Evolutionary conservation across 1,140 invertebrate species (phyloP).

Genomic region (Drosophila grimshawi): DNA sequence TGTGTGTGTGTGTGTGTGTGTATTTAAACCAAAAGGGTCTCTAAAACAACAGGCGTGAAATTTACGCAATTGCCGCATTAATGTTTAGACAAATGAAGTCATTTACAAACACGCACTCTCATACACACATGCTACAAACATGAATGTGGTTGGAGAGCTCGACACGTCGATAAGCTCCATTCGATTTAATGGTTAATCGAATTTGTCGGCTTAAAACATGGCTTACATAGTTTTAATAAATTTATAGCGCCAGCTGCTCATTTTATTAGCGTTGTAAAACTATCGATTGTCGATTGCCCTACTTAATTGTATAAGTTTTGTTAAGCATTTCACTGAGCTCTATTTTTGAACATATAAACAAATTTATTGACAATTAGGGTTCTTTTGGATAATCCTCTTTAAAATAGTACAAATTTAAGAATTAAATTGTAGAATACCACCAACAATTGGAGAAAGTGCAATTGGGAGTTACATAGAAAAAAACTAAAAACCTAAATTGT

Average conservation of each 20-base stretch:
- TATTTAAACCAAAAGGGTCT: constrained; percentile 66
- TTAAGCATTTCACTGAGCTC: not conserved
- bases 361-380: too few species aligned
- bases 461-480: too few species aligned
- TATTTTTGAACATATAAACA: too few species aligned
- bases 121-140: not conserved
- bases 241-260: constrained; percentile 10
- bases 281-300: not conserved
- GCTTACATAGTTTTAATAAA: constrained; percentile 18
- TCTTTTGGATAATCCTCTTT: too few species aligned
- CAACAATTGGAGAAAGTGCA: too few species aligned
- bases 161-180: constrained; percentile 64
- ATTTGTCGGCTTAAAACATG: constrained; percentile 33
- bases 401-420: too few species aligned
- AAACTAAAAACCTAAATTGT: too few species aligned
- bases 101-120: constrained; percentile 37
- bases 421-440: too few species aligned
- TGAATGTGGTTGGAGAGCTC: constrained; percentile 43
- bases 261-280: not conserved
- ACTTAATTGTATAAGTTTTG: not conserved
- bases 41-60: constrained; percentile 66
- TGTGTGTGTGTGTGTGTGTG: constrained; percentile 24
- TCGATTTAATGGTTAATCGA: constrained; percentile 63
- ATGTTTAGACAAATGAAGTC: constrained; percentile 72
- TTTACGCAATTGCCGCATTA: constrained; percentile 80